phyloP scores from a whole-genome alignment of 2,888 invertebrate species.

The Napeogenes inachia region DNA sequence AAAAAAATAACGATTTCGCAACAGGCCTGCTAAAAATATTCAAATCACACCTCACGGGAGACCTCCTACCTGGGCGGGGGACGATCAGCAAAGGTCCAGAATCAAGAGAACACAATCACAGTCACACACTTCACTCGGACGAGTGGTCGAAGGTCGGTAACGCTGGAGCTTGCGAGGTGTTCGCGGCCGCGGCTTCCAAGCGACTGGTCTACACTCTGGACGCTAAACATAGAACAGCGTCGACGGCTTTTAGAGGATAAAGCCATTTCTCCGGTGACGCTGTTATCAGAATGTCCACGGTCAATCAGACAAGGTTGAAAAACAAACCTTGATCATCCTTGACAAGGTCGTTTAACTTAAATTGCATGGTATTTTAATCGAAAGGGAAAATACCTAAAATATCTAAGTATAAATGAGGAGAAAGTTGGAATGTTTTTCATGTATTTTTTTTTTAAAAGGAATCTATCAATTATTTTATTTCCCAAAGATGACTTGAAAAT shows the following conservation, averaged over 20 bases:
- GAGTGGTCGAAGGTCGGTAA: constrained; percentile 68
- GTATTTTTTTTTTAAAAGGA: no score
- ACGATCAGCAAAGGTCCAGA: constrained; percentile 35
- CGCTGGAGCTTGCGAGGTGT: constrained; percentile 69
- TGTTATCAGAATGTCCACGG: constrained; percentile 43
- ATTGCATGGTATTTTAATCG: no score
- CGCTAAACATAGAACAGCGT: constrained; percentile 62
- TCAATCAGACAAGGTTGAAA: constrained; percentile 57
- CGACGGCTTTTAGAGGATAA: constrained; percentile 49
- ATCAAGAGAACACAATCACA: constrained; percentile 61
- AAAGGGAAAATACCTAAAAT: no score
- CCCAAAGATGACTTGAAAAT: no score
- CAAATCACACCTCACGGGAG: neutral
- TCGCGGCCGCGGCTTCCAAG: constrained; percentile 72
- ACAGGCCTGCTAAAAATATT: constrained; percentile 25
- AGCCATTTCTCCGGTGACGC: constrained; percentile 57
- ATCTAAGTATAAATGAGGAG: no score
- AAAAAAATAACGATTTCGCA: constrained; percentile 30
- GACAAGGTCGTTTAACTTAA: constrained; percentile 7
- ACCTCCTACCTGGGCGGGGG: constrained; percentile 35
- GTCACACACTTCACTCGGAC: constrained; percentile 73
- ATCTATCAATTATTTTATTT: no score
- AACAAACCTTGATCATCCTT: constrained; percentile 55
- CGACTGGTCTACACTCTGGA: constrained; percentile 60
- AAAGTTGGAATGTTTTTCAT: no score